Percentiles rank a stretch among this genome's conserved stretches.
These are phyloP conservation scores for Bombycilla garrulus DNA, from an alignment of 2,113 vertebrate species.

Conservation along the genomic window DNA sequence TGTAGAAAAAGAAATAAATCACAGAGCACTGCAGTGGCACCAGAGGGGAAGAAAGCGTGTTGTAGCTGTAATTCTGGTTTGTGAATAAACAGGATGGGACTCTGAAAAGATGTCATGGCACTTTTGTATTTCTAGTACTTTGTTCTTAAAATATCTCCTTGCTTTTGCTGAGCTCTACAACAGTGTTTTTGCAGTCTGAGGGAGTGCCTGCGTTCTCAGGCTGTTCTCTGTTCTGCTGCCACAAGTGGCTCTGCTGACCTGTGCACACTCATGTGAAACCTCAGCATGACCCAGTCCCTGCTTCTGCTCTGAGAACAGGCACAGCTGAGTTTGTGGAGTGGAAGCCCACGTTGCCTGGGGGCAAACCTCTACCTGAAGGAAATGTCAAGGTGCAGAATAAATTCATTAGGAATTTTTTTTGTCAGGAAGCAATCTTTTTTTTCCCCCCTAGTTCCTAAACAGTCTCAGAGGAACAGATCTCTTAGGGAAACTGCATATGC, in stretches of 20 bases:
- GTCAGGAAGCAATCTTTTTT: not conserved
- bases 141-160: not conserved
- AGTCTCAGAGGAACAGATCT: not conserved
- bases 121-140: not conserved
- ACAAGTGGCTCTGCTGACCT: not conserved
- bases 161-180: not conserved
- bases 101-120: not conserved
- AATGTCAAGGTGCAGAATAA: not conserved
- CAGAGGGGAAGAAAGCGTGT: not conserved
- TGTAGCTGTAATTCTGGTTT: not conserved
- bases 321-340: not conserved
- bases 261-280: not conserved
- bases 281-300: not conserved
- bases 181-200: conserved; percentile 23
- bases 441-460: not conserved
- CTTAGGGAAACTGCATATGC: not conserved
- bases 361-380: not conserved
- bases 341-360: not conserved
- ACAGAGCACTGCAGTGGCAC: not conserved
- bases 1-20: not conserved
- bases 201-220: not conserved
- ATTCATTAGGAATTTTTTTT: not conserved
- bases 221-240: not conserved
- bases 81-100: not conserved
- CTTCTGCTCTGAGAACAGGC: not conserved